Evolutionary conservation across 2,888 invertebrate species (phyloP), one percentile per base, ranked within the genome.

Genomic region (Eumacrocentrus americanus): DNA sequence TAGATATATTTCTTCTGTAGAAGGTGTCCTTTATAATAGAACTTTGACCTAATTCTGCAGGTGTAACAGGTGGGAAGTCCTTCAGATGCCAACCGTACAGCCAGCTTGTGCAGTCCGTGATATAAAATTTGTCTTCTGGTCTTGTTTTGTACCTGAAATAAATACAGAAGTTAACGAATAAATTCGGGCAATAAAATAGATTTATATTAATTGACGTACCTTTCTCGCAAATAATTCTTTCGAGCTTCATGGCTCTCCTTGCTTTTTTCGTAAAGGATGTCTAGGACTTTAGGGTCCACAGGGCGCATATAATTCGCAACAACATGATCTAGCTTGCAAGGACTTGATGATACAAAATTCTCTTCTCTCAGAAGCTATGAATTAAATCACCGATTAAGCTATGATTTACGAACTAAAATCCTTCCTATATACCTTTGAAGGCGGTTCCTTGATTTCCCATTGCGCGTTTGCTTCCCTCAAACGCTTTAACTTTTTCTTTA

Each of bases 81-180:
- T 68, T 69, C 7, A 74, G 50, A 11, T 69, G 73, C 79, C 79
- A 80, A 12, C 79, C 78, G 20, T 74, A 70, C 23, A 69, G 38
- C 79, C 79, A 79, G 62, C 63, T 77, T 2, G 70, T 67, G 48
- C 76, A 76, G 48, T 77, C 73, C n/a, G 75, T 74, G 35, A 70
- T 75, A 58, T 72, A 76, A 68, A 64, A 78, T 58, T 72, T 72
- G 61, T 75, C 67, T 54, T 78, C 78, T 1, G 79, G 75, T 12
- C 60, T 61, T 38, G 70, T 56, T 58, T 78, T 71, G 53, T 69
- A 67, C 65, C 79, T 79, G 48, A 1, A 50, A 58, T 20, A 11
- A 14, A 23, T 11, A 29, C 18, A 34, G 46, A 54, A 60, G 55
- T 52, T 20, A 16, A 40, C 9, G n/a, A n/a, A n/a, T n/a, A n/a